Percentiles rank a stretch among this genome's conserved stretches.
Conservation (phyloP, 1,140 invertebrate genomes). For the Phymastichus coffea region DNA sequence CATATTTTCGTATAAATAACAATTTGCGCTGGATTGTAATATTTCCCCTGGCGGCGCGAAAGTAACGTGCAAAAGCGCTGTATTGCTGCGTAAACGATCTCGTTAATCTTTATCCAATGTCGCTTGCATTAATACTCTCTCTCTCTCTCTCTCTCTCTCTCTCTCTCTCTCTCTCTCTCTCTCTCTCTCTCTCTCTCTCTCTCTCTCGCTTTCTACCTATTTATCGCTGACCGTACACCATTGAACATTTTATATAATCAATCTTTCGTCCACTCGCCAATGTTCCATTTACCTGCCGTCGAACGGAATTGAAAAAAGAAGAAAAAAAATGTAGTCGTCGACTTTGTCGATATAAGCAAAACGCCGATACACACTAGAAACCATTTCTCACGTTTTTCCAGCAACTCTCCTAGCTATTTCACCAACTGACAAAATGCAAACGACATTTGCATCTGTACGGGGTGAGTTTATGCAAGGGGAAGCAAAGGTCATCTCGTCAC, state of each 20-base stretch:
- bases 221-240: no score
- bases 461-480: slow-evolving; percentile 49
- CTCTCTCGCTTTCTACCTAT: no score
- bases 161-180: neutral
- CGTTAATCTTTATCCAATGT: slow-evolving; percentile 9
- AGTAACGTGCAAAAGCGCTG: slow-evolving; percentile 17
- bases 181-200: no score
- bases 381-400: slow-evolving; percentile 12
- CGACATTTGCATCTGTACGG: slow-evolving; percentile 3
- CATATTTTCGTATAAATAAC: slow-evolving; percentile 22
- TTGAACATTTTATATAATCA: no score
- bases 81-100: neutral
- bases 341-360: no score
- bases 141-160: neutral
- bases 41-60: slow-evolving; percentile 19
- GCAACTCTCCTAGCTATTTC: slow-evolving; percentile 4
- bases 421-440: slow-evolving; percentile 16
- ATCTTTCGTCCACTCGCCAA: no score
- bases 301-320: no score
- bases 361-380: no score
- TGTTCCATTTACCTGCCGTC: no score
- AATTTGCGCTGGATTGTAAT: neutral
- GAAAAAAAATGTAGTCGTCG: no score
- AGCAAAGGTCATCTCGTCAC: no score
- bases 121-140: neutral